Base-by-base conservation (phyloP, 2,113 vertebrate genomes). In the Eretmochelys imbricata region DNA sequence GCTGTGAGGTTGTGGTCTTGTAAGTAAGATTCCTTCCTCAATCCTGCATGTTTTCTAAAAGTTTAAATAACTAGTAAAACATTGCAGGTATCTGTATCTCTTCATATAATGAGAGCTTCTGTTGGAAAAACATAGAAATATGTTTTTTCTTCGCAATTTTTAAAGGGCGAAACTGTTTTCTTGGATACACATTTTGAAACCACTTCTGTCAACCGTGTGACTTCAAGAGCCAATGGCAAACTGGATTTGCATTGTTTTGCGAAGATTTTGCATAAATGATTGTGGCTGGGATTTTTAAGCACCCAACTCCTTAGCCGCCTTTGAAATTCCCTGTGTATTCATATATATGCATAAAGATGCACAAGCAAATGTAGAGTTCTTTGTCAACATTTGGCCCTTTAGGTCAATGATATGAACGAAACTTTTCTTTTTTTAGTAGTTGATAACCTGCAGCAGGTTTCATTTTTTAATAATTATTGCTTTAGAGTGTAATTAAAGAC, bases 401-500 rank as follows among this genome's bases (percentile, higher is more conserved):
- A 12, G 6, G 59, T 65, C 59, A 65, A 35, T 35, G 29, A 35
- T 65, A 65, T 31, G 59, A 65, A 65, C 13, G 6, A 65, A 65
- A 35, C 59, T 65, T 65, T 62, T 35, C 59, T 65, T 65, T 31
- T 65, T 65, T 31, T 65, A 65, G 31, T 65, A 65, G 59, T 65
- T 12, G 14, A 65, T 59, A 65, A 35, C 59, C 31, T 35, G 31
- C 59, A 65, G 17, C 14, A 17, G 59, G 31, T 88, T 93, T 20
- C 42, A 90, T 76, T 90, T 75, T 91, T 94, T 78, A 93, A 91
- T 38, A 22, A 87, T 94, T 93, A 87, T 94, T 86, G 59, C 80
- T 95, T 92, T 86, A 86, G 84, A 91, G 82, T 89, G 20, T 96
- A 95, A 97, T 95, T 95, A 96, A 95, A 97, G 96, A 57, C 84